Evolutionary conservation across 2,113 vertebrate species (phyloP), one percentile per base, ranked within the genome.

Genomic region (Spea bombifrons): DNA sequence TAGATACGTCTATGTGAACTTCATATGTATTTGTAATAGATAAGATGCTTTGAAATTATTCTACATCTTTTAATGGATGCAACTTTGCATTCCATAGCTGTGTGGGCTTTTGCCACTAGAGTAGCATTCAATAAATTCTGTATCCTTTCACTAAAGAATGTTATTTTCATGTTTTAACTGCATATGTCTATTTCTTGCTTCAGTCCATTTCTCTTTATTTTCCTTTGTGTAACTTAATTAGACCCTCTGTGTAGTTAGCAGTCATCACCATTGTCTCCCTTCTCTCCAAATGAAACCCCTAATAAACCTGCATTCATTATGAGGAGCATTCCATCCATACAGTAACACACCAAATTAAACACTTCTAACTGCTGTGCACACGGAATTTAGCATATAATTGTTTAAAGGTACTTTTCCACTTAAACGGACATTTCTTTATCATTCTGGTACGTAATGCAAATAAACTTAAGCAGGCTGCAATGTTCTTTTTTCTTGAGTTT

Each of bases 281-380:
- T 55, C 5, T 65, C 16, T 13, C 63, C 63, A 17, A 65, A 7
- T 49, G 55, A 71, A 71, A 49, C 69, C n/a, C 50, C 69, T 71
- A 53, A 71, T 71, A 71, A 71, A 71, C 49, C 13, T 6, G 50
- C 17, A 44, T 71, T 71, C 16, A 71, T 71, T 71, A 71, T 43
- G 10, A 8, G 12, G 16, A 55, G 49, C 69, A 71, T 48, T 50
- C 49, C 50, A 53, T 12, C 16, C 15, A 71, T 46, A 55, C 16
- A 44, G 16, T 59, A 12, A 59, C 15, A 13, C 55, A 59, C 55
- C 15, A 59, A 59, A 12, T 59, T 13, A 5, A 13, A 12, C 8
- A 59, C 55, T 59, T 5, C 55, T 13, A 8, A 59, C 50, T 59
- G 55, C 12, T 13, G 55, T 8, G 30, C 30, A 30, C 30, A 8